phyloP scores from a whole-genome alignment of 2,797 vertebrate genomes.

The Bovichtus diacanthus region DNA sequence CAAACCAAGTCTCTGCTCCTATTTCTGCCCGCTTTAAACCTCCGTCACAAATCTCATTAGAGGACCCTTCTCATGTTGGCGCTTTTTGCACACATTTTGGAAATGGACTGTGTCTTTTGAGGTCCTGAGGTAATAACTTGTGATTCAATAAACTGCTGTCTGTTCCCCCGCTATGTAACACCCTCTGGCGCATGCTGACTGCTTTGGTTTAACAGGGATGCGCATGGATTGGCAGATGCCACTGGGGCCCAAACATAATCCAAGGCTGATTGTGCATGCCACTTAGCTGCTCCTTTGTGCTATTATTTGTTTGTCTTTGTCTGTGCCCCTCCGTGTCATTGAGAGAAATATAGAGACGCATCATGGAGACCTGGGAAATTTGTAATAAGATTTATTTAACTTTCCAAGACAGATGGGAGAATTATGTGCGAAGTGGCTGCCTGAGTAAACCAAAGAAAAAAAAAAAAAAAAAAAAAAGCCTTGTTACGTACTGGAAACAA shows the following conservation, averaged over 20 bases:
- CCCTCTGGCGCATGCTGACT: slow-evolving; percentile 70
- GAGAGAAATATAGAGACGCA: slow-evolving; percentile 55
- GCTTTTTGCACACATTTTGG: slow-evolving; percentile 42
- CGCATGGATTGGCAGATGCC: slow-evolving; percentile 60
- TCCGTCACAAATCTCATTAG: slow-evolving; percentile 56
- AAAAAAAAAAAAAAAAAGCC: not conserved
- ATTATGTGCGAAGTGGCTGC: slow-evolving; percentile 47
- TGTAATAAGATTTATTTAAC: slow-evolving; percentile 62
- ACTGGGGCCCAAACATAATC: slow-evolving; percentile 44
- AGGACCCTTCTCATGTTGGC: slow-evolving; percentile 38
- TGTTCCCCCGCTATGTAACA: slow-evolving; percentile 54
- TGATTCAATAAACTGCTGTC: slow-evolving; percentile 64
- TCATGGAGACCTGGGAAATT: slow-evolving; percentile 48
- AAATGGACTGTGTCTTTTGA: slow-evolving; percentile 52
- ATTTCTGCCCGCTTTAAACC: slow-evolving; percentile 34
- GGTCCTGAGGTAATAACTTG: slow-evolving; percentile 58
- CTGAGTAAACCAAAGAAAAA: slow-evolving; percentile 44
- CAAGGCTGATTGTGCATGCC: slow-evolving; percentile 73
- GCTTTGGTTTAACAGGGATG: slow-evolving; percentile 72
- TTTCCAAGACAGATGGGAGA: slow-evolving; percentile 54
- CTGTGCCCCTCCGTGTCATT: slow-evolving; percentile 41
- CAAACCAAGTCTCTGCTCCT: slow-evolving; percentile 34
- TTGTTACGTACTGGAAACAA: slow-evolving; percentile 8
- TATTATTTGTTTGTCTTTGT: slow-evolving; percentile 69
- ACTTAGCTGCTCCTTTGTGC: slow-evolving; percentile 48